Percentiles rank a stretch among this genome's conserved stretches.
These are phyloP conservation scores for Takifugu bimaculatus DNA, from an alignment of 2,113 vertebrate genomes.

Conservation along the genomic window DNA sequence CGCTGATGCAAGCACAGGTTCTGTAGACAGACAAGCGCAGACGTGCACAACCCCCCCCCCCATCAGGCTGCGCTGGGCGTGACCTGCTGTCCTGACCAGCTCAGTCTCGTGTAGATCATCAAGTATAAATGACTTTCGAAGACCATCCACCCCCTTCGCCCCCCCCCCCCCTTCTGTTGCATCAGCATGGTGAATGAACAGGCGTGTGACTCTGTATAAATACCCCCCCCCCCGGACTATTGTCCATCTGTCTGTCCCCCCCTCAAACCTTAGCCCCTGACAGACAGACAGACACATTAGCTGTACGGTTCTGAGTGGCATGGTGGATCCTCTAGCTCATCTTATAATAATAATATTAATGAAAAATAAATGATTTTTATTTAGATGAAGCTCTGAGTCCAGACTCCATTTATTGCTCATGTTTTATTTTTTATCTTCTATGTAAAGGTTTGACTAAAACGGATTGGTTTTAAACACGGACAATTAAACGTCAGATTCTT, in stretches of 20 bases:
- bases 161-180: slow-evolving; percentile 48
- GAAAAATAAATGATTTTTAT: slow-evolving; percentile 83
- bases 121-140: slow-evolving; percentile 53
- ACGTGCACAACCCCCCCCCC: slow-evolving; percentile 52
- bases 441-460: background rate
- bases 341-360: slow-evolving; percentile 70
- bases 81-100: slow-evolving; percentile 56
- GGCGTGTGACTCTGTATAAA: slow-evolving; percentile 56
- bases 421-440: background rate
- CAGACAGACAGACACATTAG: slow-evolving; percentile 67
- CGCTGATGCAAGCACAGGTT: slow-evolving; percentile 39
- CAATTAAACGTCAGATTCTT: no score
- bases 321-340: slow-evolving; percentile 72
- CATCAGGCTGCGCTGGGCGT: slow-evolving; percentile 68
- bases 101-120: slow-evolving; percentile 52
- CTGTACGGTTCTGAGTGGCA: slow-evolving; percentile 72
- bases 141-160: slow-evolving; percentile 34
- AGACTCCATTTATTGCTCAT: slow-evolving; percentile 22
- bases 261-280: slow-evolving; percentile 11
- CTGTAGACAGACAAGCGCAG: slow-evolving; percentile 34
- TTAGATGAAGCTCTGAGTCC: slow-evolving; percentile 59
- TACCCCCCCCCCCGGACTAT: slow-evolving; percentile 3
- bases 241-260: slow-evolving; percentile 38
- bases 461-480: no score
- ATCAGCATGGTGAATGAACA: slow-evolving; percentile 76